Conservation (phyloP, 2,888 invertebrate genomes). For the Achlya flavicornis region DNA sequence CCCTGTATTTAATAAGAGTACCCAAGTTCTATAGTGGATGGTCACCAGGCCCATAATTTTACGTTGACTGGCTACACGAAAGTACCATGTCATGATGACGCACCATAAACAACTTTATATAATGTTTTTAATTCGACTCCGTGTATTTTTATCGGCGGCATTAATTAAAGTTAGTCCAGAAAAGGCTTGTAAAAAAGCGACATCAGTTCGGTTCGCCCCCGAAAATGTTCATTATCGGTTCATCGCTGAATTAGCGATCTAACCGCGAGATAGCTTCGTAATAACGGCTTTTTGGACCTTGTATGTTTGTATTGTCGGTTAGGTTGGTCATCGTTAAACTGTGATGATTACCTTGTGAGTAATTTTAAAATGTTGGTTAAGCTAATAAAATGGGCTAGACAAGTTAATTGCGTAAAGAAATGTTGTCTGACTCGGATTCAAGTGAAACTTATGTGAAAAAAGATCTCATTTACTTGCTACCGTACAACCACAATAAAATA, state of each 20-base stretch:
- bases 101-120: slow-evolving; percentile 44
- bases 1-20: too few species aligned
- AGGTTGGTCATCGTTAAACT: not conserved
- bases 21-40: not conserved
- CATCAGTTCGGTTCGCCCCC: not conserved
- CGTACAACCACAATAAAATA: not conserved
- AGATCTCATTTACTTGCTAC: too few species aligned
- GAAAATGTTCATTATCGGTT: slow-evolving; percentile 4
- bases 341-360: not conserved
- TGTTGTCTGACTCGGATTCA: too few species aligned
- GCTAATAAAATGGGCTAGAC: too few species aligned
- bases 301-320: slow-evolving; percentile 46
- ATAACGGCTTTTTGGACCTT: slow-evolving; percentile 51
- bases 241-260: slow-evolving; percentile 47
- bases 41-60: not conserved
- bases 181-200: slow-evolving; percentile 8
- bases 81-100: slow-evolving; percentile 29
- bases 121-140: slow-evolving; percentile 49
- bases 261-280: slow-evolving; percentile 59
- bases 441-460: too few species aligned
- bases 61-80: not conserved
- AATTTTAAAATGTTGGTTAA: not conserved
- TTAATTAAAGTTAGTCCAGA: slow-evolving; percentile 49
- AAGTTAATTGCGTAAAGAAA: too few species aligned
- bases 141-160: slow-evolving; percentile 37